Base-by-base conservation (phyloP, 2,888 invertebrate genomes). In the Blera fallax region DNA sequence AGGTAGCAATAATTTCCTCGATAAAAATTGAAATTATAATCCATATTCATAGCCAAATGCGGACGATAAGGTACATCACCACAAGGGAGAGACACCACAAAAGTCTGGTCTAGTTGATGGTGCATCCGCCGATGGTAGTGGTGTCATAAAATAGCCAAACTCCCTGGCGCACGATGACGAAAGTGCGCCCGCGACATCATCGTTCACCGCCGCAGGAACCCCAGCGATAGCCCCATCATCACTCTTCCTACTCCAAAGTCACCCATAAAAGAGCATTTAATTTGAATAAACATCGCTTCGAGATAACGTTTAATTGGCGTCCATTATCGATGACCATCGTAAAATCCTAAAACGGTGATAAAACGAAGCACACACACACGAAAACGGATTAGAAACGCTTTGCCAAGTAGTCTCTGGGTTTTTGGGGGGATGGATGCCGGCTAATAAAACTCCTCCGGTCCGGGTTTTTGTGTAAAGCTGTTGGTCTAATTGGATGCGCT, bases 291-390 rank as follows among this genome's bases (percentile, higher is more conserved):
- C 81, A 82, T 70, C 81, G 77, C 70, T 77, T 82, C 65, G 54
- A 77, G 77, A 82, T 70, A 82, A 64, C 70, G 65, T 77, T 82
- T 82, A 64, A 82, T 82, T 82, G 81, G 56, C 76, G 60, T 70
- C 70, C 81, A 82, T 77, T 82, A 82, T 82, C 76, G 81, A 82
- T 82, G 81, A 58, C 70, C 81, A 77, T 82, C 81, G 70, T 77
- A 50, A 82, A 82, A 62, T 82, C 70, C 81, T 70, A 82, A 82
- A 82, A 77, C 69, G 77, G 81, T 70, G 81, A 82, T 82, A 82
- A 82, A 82, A 77, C 40, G 27, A 37, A n/a, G 1, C 62, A 69
- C 60, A 69, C 40, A 54, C 29, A 65, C 29, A 54, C 14, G 11
- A 62, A 54, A 69, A 58, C 24, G 40, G 70, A 82, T 76, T 76